phyloP scores from a whole-genome alignment of 2,113 vertebrate species.

The Lophura nycthemera region DNA sequence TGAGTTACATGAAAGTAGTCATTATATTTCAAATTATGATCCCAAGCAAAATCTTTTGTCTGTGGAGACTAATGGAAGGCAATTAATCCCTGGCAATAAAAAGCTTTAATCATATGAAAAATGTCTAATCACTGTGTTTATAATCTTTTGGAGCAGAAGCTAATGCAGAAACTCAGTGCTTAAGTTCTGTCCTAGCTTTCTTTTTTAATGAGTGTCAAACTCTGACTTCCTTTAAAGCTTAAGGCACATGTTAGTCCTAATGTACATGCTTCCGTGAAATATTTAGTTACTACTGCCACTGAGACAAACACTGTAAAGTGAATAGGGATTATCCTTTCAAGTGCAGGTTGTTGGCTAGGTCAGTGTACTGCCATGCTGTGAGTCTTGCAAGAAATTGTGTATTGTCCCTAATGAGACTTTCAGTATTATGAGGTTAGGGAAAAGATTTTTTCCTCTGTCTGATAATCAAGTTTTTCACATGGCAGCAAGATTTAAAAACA shows the following conservation, averaged over 20 bases:
- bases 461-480: background rate
- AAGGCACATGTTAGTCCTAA: background rate
- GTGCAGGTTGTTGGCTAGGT: background rate
- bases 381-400: background rate
- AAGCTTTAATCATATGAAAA: conserved; percentile 42
- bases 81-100: conserved; percentile 1
- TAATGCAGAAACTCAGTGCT: background rate
- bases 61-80: background rate
- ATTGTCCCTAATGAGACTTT: background rate
- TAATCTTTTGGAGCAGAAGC: conserved; percentile 2
- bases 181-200: background rate
- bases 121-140: background rate
- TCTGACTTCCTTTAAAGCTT: background rate
- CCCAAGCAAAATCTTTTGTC: background rate
- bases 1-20: background rate
- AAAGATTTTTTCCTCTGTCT: background rate
- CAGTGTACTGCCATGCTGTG: background rate
- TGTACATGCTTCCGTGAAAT: background rate
- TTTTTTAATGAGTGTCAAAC: conserved; percentile 27
- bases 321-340: background rate
- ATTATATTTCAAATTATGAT: background rate
- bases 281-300: background rate
- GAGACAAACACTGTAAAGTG: background rate
- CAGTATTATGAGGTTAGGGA: background rate
- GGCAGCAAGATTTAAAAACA: background rate